These are phyloP conservation scores for Drosophila orena DNA, from an alignment of 1,140 invertebrate genomes.

Conservation along the genomic window DNA sequence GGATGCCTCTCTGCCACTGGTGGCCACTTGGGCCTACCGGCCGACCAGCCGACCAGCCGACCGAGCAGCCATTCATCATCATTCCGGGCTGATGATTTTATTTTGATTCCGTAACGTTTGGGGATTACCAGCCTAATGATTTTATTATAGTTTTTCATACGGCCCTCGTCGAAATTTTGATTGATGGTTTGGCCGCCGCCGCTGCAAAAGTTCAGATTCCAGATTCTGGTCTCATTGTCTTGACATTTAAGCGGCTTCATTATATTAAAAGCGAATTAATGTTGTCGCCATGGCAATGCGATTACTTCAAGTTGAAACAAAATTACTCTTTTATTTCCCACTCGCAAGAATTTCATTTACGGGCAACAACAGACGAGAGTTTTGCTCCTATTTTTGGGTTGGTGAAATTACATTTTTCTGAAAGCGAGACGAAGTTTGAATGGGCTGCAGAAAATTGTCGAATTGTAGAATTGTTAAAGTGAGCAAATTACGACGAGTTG, in stretches of 20 bases:
- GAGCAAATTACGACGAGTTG: background rate
- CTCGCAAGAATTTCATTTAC: conserved; percentile 11
- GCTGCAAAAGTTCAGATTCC: background rate
- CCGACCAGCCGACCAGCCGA: conserved; percentile 4
- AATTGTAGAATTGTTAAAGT: background rate
- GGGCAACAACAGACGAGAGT: conserved; percentile 8
- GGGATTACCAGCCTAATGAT: conserved; percentile 79
- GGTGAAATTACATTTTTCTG: conserved; percentile 5
- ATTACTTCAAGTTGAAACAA: conserved; percentile 31
- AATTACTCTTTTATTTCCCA: conserved; percentile 10
- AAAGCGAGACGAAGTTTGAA: background rate
- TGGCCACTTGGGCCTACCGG: conserved; percentile 36
- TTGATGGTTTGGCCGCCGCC: conserved; percentile 52
- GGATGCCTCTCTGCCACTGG: conserved; percentile 14
- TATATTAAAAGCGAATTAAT: conserved; percentile 56
- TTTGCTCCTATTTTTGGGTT: conserved; percentile 10
- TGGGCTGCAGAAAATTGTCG: background rate
- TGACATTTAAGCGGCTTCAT: conserved; percentile 50
- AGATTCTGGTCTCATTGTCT: conserved; percentile 41
- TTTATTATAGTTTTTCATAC: conserved; percentile 78
- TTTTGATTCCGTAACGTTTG: conserved; percentile 77
- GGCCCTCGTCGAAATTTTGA: conserved; percentile 48
- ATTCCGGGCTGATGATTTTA: conserved; percentile 78
- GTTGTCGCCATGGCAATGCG: conserved; percentile 28
- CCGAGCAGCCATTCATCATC: conserved; percentile 67